Conservation (phyloP, 2,113 vertebrate genomes). For the Pterocles burchelli region DNA sequence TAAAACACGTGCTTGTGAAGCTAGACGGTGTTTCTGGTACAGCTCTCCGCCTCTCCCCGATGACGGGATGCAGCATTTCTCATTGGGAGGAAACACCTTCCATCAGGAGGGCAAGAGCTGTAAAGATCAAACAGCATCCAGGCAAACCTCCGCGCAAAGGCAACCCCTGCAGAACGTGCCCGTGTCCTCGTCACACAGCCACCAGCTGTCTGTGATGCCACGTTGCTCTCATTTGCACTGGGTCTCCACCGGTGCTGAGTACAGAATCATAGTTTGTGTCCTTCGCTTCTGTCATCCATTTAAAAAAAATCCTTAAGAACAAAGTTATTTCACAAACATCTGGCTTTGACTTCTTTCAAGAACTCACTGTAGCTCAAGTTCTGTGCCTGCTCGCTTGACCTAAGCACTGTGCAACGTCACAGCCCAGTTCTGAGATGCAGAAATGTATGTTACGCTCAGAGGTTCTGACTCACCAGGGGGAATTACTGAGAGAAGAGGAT, state of each 20-base stretch:
- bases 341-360: background rate
- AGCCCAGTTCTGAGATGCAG: background rate
- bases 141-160: background rate
- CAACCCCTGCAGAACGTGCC: background rate
- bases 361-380: background rate
- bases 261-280: background rate
- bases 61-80: background rate
- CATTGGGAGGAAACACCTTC: background rate
- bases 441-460: fast-evolving
- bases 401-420: background rate
- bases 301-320: background rate
- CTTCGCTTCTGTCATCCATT: background rate
- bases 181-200: background rate
- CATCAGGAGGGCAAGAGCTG: background rate
- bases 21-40: background rate
- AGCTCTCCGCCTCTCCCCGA: background rate
- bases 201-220: background rate
- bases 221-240: background rate
- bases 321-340: background rate
- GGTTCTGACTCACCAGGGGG: background rate
- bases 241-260: background rate
- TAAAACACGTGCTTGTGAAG: background rate
- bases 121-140: background rate
- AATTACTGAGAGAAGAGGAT: background rate
- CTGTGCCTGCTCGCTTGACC: background rate